Conservation (phyloP, 2,797 vertebrate genomes). For the Gila robusta region DNA sequence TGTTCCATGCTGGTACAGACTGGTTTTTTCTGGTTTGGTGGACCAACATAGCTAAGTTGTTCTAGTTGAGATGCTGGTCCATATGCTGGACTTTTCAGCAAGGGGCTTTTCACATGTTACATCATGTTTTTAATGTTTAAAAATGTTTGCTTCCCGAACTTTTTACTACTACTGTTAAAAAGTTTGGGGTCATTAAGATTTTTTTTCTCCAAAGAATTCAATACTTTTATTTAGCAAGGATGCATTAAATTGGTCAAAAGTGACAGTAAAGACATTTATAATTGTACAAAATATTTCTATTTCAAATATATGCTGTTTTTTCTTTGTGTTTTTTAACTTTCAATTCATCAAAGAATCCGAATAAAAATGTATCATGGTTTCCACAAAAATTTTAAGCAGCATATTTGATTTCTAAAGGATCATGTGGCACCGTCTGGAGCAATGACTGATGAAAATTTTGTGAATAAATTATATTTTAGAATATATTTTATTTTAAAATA, state of each 20-base stretch:
- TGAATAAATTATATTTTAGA: not conserved
- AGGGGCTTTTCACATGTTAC: not conserved
- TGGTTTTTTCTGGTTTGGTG: slow-evolving; percentile 9
- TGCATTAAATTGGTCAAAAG: not conserved
- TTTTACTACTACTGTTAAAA: not conserved
- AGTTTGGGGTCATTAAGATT: not conserved
- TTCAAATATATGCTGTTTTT: not conserved
- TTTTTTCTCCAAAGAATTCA: not conserved
- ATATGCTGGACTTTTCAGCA: slow-evolving; percentile 13
- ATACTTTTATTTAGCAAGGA: not conserved
- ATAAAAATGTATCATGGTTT: not conserved
- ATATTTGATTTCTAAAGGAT: not conserved
- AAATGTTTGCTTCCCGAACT: not conserved
- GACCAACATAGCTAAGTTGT: not conserved
- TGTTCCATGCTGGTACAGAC: not conserved
- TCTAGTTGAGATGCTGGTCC: not conserved
- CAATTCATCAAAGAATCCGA: not conserved
- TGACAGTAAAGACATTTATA: not conserved
- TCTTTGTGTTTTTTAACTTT: not conserved
- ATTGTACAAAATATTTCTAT: not conserved
- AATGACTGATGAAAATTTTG: not conserved
- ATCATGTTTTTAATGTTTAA: not conserved
- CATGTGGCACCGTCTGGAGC: not conserved
- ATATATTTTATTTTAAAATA: not conserved
- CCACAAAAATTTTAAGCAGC: not conserved